Evolutionary conservation across 1,140 invertebrate genomes (phyloP), one percentile per base, ranked within the genome.

Genomic region (Epicauta chinensis): DNA sequence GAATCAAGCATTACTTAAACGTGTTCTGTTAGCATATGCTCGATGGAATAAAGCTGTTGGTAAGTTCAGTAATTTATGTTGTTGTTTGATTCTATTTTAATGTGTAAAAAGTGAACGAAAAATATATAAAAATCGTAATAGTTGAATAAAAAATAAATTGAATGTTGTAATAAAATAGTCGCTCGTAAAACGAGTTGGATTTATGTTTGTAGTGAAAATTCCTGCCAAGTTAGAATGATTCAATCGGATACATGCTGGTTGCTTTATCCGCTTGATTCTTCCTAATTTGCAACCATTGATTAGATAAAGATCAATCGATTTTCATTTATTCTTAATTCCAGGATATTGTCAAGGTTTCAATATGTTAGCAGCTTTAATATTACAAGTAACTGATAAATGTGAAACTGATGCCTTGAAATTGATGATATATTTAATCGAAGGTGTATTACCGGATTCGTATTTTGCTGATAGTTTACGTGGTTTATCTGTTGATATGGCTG

Each of bases 401-500:
- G 93, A 97, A 74, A 81, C 84, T 16, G 87, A 94, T 68, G 91
- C 93, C 3, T 78, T 97, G 31, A 96, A 96, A 77, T 87, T 90
- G 70, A 96, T 98, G 93, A 95, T 98, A 63, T 97, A 92, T 73
- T 74, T 98, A 55, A 93, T 98, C 35, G 94, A 98, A 74, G 91
- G 92, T 9, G 90, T 98, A 0, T 73, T 98, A 43, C 95, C 95
- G 0, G 89, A 94, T 57, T 90, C 90, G 34, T 98, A 97, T 68
- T 98, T 96, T 68, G 91, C 90, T 29, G 89, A 94, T 67, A 93
- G 91, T 70, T 77, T 96, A 1, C 81, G 92, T 7, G 93, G 94
- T 2, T 71, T 98, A 1, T 95, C 93, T 0, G 90, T 97, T 0
- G 95, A 98, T 67, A 97, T 98, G 95, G 93, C 93, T 0, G 94